phyloP scores from a whole-genome alignment of 2,113 vertebrate genomes.

The Felis chaus region DNA sequence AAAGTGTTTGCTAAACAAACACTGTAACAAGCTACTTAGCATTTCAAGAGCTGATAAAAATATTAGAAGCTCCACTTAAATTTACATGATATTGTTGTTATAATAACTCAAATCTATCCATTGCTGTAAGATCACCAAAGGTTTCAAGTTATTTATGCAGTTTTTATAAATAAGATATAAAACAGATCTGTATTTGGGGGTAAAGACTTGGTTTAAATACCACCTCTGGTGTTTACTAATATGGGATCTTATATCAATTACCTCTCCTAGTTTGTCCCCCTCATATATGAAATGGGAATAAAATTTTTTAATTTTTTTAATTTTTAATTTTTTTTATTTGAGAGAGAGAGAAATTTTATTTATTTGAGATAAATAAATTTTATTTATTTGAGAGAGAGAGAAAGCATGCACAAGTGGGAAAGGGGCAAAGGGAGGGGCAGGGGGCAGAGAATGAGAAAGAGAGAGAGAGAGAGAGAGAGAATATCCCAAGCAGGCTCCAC shows the following conservation, averaged over 20 bases:
- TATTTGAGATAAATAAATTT: no score
- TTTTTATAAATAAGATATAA: not conserved
- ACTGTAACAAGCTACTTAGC: not conserved
- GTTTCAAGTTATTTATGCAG: not conserved
- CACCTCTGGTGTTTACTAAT: not conserved
- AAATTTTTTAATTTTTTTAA: not conserved
- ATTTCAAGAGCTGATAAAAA: slow-evolving; percentile 13
- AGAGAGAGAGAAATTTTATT: no score
- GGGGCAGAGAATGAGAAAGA: no score
- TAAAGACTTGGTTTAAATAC: not conserved
- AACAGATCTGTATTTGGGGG: not conserved
- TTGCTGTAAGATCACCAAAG: not conserved
- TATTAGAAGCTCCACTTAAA: not conserved
- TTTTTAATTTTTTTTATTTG: no score
- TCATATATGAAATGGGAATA: not conserved
- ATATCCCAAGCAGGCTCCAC: no score
- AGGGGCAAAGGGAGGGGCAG: no score
- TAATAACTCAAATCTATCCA: not conserved
- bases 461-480: no score
- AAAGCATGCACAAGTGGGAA: no score
- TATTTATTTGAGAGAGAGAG: no score
- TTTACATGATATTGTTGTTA: not conserved
- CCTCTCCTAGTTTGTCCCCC: not conserved
- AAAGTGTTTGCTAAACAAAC: not conserved
- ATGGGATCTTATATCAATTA: not conserved